Base-by-base conservation (phyloP, 2,113 vertebrate genomes). In the Papio anubis region DNA sequence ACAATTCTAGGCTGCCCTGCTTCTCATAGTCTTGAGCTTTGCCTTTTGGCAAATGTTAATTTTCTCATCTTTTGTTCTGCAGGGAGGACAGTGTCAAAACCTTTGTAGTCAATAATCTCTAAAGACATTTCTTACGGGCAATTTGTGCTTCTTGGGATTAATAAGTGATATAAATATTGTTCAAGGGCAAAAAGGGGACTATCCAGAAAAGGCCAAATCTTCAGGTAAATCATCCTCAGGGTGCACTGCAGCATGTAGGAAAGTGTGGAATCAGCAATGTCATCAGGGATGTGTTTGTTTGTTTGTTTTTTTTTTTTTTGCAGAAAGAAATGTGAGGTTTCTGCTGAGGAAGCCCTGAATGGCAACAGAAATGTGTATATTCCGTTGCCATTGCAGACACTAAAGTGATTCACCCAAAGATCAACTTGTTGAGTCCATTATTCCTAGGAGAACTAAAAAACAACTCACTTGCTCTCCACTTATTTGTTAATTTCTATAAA, bases 111-210 rank as follows among this genome's bases (percentile, higher is more conserved):
- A 91, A 38, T 52, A 45, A 79, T 59, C 14, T 66, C n/a, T 38
- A 21, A 72, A 81, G 64, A 55, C 32, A 89, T 86, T 91, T 90
- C 72, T 81, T 59, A 40, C 13, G 14, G 23, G 50, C 9, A 86
- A 4, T 82, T n/a, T 66, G 0, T 16, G 82, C 48, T 97, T 79
- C 66, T 84, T 61, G 27, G 92, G 52, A 93, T 94, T n/a, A 38
- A 68, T 92, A 18, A 93, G 9, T 43, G 72, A 86, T 45, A 76
- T 27, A 88, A 85, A 78, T 94, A 95, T 85, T 95, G 57, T 76
- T 59, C 87, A 92, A 92, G 55, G 96, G 88, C 17, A 94, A 72
- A 95, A 96, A 97, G 12, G 64, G 88, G 94, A 93, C 50, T 45
- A 18, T 3, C 79, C 45, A 45, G 89, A 90, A 92, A 43, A 52